Base-by-base conservation (phyloP, 2,888 invertebrate genomes). In the Megaustenia siamemsis region DNA sequence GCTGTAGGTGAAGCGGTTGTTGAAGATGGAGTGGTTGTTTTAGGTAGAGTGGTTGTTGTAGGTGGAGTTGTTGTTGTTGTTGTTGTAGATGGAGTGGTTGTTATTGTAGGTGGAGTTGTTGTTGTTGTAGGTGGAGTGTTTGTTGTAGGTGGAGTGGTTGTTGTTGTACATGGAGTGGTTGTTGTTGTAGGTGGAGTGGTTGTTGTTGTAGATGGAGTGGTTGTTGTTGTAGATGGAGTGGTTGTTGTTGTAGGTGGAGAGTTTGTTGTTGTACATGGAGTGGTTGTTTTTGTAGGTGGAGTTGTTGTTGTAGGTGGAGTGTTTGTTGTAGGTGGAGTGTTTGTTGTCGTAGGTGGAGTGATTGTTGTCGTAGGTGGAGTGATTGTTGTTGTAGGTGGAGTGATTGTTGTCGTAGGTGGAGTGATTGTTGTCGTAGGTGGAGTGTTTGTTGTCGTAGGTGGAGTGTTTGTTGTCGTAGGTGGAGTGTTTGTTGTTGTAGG, bases 351-450 rank as follows among this genome's bases (percentile, higher is more conserved):
- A 21, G 21, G 21, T 4, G 56, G n/a, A n/a, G n/a, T n/a, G 56
- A 24, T 56, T 15, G 12, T 56, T 56, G 10, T 15, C 24, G 56
- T 15, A 21, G 56, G n/a, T n/a, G 56, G 21, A 24, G 4, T 15
- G 10, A 24, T 56, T 56, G 10, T 21, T 8, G 21, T 56, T 56
- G 56, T 56, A 21, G 12, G n/a, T n/a, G 10, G 56, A 21, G 56
- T 15, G 21, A 24, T 56, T 15, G 21, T 21, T 56, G 56, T 56
- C 24, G 93, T 90, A 66, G 24, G 40, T 28, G 49, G n/a, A 4
- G 18, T 24, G 21, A 10, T 66, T 21, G 21, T 32, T 15, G 4
- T 75, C 15, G n/a, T 15, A 75, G 40, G n/a, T 12, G 15, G 40
- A 28, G 15, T 43, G 4, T 8, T 75, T 60, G 15, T 18, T 12